These are phyloP conservation scores for Arion vulgaris DNA, from an alignment of 1,140 invertebrate species.

Conservation along the genomic window DNA sequence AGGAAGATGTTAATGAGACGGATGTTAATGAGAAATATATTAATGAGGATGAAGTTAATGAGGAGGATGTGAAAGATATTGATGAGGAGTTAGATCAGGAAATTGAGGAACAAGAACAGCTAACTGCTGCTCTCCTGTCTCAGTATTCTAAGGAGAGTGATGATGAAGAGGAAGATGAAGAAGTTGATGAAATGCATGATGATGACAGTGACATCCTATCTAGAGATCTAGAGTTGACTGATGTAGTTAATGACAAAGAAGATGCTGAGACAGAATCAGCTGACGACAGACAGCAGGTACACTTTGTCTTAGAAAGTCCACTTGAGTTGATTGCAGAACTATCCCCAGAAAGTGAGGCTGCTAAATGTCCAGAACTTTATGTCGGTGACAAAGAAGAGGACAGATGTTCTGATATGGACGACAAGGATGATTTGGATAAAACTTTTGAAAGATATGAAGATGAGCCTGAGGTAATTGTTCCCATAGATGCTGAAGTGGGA, in stretches of 20 bases:
- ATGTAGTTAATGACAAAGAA: not conserved
- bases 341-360: slow-evolving; percentile 26
- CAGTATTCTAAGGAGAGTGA: slow-evolving; percentile 13
- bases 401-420: too few species aligned
- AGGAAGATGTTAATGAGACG: slow-evolving; percentile 9
- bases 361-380: slow-evolving; percentile 45
- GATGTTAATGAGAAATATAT: not conserved
- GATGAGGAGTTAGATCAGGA: slow-evolving; percentile 40
- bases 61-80: slow-evolving; percentile 18
- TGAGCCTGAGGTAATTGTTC: not conserved
- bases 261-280: not conserved
- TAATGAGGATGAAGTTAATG: not conserved
- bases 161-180: not conserved
- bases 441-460: slow-evolving; percentile 31
- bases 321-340: slow-evolving; percentile 25
- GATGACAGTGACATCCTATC: slow-evolving; percentile 36
- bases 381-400: slow-evolving; percentile 23
- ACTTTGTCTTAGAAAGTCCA: not conserved
- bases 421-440: too few species aligned
- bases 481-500: slow-evolving; percentile 2
- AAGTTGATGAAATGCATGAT: slow-evolving; percentile 40
- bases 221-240: slow-evolving; percentile 6
- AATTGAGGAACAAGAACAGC: slow-evolving; percentile 43
- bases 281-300: not conserved
- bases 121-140: slow-evolving; percentile 45